A percentile compares a stretch with the other conserved stretches of the same genome.
phyloP scores from a whole-genome alignment of 2,888 invertebrate species.

The Caenorhabditis imperialis region DNA sequence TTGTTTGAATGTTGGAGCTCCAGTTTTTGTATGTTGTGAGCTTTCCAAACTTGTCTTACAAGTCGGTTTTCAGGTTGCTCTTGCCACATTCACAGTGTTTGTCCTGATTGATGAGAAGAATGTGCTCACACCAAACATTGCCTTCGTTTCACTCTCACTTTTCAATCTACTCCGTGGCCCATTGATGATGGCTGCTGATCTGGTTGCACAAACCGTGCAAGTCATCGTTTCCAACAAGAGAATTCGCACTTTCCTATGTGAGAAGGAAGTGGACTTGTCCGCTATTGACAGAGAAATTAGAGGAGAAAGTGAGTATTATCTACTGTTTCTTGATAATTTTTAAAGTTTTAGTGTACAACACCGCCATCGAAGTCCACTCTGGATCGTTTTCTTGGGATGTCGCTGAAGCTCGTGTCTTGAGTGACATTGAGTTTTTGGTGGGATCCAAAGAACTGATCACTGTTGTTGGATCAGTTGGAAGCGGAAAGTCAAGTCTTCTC shows the following conservation, averaged over 20 bases:
- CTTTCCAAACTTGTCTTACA: not conserved
- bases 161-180: slow-evolving; percentile 86
- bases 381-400: slow-evolving; percentile 59
- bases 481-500: slow-evolving; percentile 65
- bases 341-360: slow-evolving; percentile 53
- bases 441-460: slow-evolving; percentile 52
- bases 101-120: slow-evolving; percentile 66
- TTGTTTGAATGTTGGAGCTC: slow-evolving; percentile 73
- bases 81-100: slow-evolving; percentile 74
- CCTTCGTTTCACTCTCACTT: slow-evolving; percentile 95
- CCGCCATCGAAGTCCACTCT: slow-evolving; percentile 53
- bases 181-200: slow-evolving; percentile 80
- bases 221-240: slow-evolving; percentile 72
- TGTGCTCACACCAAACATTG: slow-evolving; percentile 80
- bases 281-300: slow-evolving; percentile 52
- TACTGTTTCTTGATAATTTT: not conserved
- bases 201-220: slow-evolving; percentile 76
- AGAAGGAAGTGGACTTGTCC: slow-evolving; percentile 54
- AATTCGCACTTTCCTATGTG: slow-evolving; percentile 70
- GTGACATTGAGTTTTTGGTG: slow-evolving; percentile 51
- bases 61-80: slow-evolving; percentile 65
- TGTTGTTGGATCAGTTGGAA: slow-evolving; percentile 62
- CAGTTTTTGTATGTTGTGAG: slow-evolving; percentile 69
- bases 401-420: slow-evolving; percentile 30
- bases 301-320: slow-evolving; percentile 54